Evolutionary conservation across 2,113 vertebrate genomes (phyloP).

Genomic region (Motacilla alba): DNA sequence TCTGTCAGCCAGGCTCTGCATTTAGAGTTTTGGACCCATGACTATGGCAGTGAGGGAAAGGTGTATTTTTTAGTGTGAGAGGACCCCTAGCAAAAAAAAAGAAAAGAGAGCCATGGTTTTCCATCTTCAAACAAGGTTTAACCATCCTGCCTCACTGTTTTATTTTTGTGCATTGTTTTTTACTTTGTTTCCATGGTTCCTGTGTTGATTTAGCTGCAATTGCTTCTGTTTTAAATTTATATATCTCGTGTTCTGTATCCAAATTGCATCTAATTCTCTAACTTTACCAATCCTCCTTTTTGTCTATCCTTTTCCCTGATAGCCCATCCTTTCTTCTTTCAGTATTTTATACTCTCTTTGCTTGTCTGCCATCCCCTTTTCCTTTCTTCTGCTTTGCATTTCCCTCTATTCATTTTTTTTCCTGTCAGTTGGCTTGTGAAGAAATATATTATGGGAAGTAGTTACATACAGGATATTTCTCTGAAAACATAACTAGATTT

Average conservation of each 20-base stretch:
- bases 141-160: background rate
- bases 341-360: background rate
- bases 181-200: background rate
- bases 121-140: background rate
- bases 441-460: background rate
- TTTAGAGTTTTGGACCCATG: background rate
- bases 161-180: background rate
- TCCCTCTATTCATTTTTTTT: background rate
- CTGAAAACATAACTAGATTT: constrained; percentile 32
- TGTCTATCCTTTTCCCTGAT: background rate
- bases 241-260: background rate
- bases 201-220: background rate
- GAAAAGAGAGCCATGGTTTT: background rate
- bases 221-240: background rate
- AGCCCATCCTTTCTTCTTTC: background rate
- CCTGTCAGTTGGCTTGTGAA: background rate
- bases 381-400: background rate
- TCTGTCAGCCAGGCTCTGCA: background rate
- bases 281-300: background rate
- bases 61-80: background rate
- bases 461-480: background rate
- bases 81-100: background rate
- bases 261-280: background rate
- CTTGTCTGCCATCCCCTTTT: background rate
- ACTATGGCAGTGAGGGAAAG: background rate